Percentiles rank a stretch among this genome's conserved stretches.
These are phyloP conservation scores for Bothrops jararaca DNA, from an alignment of 2,113 vertebrate genomes.

Conservation along the genomic window DNA sequence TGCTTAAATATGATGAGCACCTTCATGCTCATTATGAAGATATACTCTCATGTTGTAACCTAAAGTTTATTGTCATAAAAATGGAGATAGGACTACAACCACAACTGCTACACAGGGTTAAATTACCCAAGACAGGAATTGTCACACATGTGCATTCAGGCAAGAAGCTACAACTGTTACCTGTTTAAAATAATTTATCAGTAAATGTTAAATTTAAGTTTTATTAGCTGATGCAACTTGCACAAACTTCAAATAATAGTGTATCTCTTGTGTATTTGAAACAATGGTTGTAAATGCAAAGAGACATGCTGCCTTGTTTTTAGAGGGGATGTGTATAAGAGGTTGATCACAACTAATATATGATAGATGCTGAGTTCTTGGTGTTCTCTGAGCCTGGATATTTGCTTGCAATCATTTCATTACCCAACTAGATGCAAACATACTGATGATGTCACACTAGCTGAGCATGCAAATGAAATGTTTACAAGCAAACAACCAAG, in stretches of 20 bases:
- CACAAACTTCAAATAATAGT: background rate
- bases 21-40: background rate
- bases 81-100: background rate
- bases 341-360: no score
- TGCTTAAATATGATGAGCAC: background rate
- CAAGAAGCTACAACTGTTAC: background rate
- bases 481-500: background rate
- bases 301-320: background rate
- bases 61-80: background rate
- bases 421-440: background rate
- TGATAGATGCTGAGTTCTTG: no score
- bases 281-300: background rate
- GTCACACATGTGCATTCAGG: background rate
- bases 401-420: background rate
- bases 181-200: background rate
- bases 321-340: background rate
- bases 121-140: background rate
- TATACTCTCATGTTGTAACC: background rate
- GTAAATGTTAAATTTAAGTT: background rate
- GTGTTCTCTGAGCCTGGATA: background rate
- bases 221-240: background rate
- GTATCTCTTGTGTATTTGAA: background rate
- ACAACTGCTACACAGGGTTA: background rate
- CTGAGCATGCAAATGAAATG: background rate
- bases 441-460: background rate